These are phyloP conservation scores for Sinocyclocheilus maitianheensis DNA, from an alignment of 2,113 vertebrate species.

Conservation along the genomic window DNA sequence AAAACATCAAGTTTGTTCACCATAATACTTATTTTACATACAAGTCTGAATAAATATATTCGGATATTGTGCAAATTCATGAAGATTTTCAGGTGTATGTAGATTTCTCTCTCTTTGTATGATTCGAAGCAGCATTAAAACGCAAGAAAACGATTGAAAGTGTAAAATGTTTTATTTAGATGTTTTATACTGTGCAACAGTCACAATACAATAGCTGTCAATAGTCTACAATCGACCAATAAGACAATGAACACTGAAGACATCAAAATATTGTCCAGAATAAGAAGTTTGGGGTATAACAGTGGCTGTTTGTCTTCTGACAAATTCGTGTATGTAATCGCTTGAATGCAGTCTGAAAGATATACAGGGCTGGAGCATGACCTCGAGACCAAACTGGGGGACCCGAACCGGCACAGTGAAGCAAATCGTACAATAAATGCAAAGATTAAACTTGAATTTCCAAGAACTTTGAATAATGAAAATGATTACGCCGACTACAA, in stretches of 20 bases:
- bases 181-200: constrained; percentile 84
- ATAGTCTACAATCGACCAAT: constrained; percentile 75
- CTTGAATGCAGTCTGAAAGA: constrained; percentile 12
- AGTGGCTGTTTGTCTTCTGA: background rate
- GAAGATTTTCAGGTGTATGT: background rate
- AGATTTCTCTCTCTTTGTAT: background rate
- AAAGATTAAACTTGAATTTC: background rate
- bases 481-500: constrained; percentile 7
- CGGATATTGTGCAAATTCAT: background rate
- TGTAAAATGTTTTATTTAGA: constrained; percentile 85
- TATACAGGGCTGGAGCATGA: background rate
- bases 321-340: background rate
- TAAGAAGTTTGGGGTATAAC: constrained; percentile 55
- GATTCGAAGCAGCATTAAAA: background rate
- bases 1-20: background rate
- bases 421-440: background rate
- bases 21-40: background rate
- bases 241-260: constrained; percentile 76
- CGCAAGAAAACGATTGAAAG: constrained; percentile 55
- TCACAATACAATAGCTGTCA: constrained; percentile 82
- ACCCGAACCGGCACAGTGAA: background rate
- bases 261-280: constrained; percentile 69
- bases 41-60: background rate
- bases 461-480: constrained; percentile 19
- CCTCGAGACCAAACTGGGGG: background rate